Evolutionary conservation across 2,888 invertebrate genomes (phyloP), one percentile per base, ranked within the genome.

Genomic region (Sinelater perroti): DNA sequence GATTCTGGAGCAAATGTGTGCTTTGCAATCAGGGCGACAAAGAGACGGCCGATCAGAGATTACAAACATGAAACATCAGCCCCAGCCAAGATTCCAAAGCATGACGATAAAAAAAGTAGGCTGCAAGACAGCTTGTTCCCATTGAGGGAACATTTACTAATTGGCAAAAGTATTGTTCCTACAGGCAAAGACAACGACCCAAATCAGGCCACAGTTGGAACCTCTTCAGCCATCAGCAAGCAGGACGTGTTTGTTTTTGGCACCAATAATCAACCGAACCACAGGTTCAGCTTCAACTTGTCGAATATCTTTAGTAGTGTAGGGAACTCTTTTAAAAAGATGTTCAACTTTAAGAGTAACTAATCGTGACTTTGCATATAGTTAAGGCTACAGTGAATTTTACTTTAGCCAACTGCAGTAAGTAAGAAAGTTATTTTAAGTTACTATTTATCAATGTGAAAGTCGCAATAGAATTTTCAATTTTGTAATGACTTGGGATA

Each of bases 191-290:
- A n/a, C n/a, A n/a, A n/a, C n/a, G n/a, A n/a, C n/a, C n/a, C n/a
- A n/a, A n/a, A n/a, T n/a, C n/a, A n/a, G n/a, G n/a, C n/a, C n/a
- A n/a, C n/a, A n/a, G n/a, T n/a, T n/a, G n/a, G n/a, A n/a, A n/a
- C 11, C 8, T 16, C 6, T 2, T 2, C 5, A 5, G 2, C 10
- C 20, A n/a, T 8, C 1, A 26, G 21, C 13, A 45, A 52, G 13
- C 40, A 24, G 28, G 55, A 56, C 24, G 60, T 68, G 2, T 69
- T 65, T 55, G 64, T 67, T 26, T 69, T 69, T 55, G 69, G 69
- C 4, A 40, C 46, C 11, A 45, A 55, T 11, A 40, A 45, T 20
- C 62, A 60, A 26, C 30, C 40, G 13, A 62, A 58, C n/a, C 24
- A 57, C n/a, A 59, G 63, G 6, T 67, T 67, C 51, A 50, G 54